Conservation (phyloP, 2,113 vertebrate genomes). For the Agapornis roseicollis region DNA sequence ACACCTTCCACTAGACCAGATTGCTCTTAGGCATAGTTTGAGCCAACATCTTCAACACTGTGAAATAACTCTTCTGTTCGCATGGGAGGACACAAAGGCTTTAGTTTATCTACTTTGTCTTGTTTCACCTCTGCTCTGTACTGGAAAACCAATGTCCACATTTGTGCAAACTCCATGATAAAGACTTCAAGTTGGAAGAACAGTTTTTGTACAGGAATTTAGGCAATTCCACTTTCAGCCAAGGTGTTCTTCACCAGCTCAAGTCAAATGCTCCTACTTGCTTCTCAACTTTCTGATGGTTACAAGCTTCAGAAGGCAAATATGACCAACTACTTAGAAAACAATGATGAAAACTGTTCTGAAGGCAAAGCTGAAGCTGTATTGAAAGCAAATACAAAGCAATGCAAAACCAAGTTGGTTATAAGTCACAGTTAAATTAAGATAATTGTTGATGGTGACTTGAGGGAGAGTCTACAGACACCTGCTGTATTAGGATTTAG, state of each 20-base stretch:
- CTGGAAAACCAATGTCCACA: not conserved
- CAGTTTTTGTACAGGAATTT: not conserved
- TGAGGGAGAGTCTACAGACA: not conserved
- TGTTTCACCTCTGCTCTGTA: not conserved
- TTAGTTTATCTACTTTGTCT: not conserved
- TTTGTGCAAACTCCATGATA: not conserved
- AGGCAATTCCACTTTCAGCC: not conserved
- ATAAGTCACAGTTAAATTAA: not conserved
- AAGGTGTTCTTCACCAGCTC: not conserved
- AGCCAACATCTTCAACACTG: rapidly evolving
- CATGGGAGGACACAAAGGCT: not conserved
- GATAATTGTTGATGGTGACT: not conserved
- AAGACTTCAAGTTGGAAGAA: not conserved
- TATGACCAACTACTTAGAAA: not conserved
- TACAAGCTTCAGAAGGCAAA: not conserved
- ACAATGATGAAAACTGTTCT: not conserved
- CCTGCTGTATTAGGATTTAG: not conserved
- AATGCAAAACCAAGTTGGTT: not conserved
- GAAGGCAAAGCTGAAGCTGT: not conserved
- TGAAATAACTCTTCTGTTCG: too few relatives aligned
- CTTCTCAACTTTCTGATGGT: not conserved
- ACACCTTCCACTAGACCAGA: not conserved
- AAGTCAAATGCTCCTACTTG: not conserved
- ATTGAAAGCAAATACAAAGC: not conserved
- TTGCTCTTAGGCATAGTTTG: not conserved